Base-by-base conservation (phyloP, 2,888 invertebrate genomes). In the Alviniconcha strummeri region DNA sequence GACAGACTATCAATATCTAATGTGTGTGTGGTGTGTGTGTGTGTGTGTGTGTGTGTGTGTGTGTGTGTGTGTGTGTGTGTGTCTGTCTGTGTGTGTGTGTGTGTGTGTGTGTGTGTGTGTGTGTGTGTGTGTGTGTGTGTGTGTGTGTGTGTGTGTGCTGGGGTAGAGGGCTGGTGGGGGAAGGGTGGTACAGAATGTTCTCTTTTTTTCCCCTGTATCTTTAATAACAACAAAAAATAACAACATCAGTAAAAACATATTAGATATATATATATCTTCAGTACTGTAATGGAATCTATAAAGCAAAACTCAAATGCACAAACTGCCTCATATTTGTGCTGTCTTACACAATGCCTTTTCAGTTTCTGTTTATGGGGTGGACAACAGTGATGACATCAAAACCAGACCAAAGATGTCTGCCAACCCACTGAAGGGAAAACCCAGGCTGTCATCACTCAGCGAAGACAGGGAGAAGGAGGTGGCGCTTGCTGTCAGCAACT, bases 351-450 rank as follows among this genome's bases (percentile, higher is more conserved):
- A 36, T 36, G 36, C 36, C 36, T 36, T 36, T 71, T 9, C 54
- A 77, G 75, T n/a, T 81, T 77, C 74, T 13, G 19, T 82, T 19
- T 82, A 80, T 72, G 76, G 82, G 56, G 64, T 84, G 79, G 79
- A 36, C 9, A 69, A 80, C 19, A 64, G 60, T 5, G 19, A 57
- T 7, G 55, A 17, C 15, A 11, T n/a, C 2, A 15, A 55, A 6
- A 11, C 55, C 75, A 78, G 52, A 64, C 36, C 78, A 4, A 19
- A 64, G 11, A 5, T 15, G 15, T 54, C 74, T 11, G 36, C 3
- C 36, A 88, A 88, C 56, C 88, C 85, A 9, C 83, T 85, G 54
- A 90, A 89, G 77, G 90, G 89, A 4, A 89, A 88, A 85, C 88
- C 89, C 5, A 84, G 88, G 0, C 86, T 85, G 55, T 87, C 89